Base-by-base conservation (phyloP, 2,888 invertebrate genomes). In the Stenoptilia bipunctidactyla region DNA sequence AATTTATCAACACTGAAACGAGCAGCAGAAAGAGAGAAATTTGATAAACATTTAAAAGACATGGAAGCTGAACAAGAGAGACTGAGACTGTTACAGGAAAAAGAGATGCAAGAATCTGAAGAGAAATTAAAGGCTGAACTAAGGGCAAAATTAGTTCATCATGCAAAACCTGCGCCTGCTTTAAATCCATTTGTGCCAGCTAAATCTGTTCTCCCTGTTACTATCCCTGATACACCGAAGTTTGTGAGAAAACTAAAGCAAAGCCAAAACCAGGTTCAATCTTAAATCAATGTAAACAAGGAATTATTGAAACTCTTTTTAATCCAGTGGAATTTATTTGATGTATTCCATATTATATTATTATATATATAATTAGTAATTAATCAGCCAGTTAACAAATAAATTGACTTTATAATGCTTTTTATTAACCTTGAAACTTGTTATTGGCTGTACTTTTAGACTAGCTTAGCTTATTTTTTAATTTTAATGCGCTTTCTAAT, bases 141-240 rank as follows among this genome's bases (percentile, higher is more conserved):
- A n/a, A 76, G 90, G 27, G 84, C 87, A 36, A 80, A 85, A 52
- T 57, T 86, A 10, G 86, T 89, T 36, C 82, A 87, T 45, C 89
- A 88, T 61, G 88, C 91, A 0, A 86, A 87, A 49, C 90, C 91
- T 1, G 80, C 88, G 38, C 86, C 86, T 12, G 65, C 66, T 8
- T 75, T 71, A 42, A 77, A 80, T 43, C 77, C 83, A 9, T 64
- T 88, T 48, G 53, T 80, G 14, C 74, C 88, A 10, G 68, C 84
- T 39, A 86, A 83, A 40, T 86, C 88, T 1, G 54, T 52, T 0
- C 76, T 73, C 35, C 80, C 83, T 3, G 54, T 90, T 1, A 92
- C 92, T 1, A 73, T 84, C 13, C 89, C 92, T 0, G 79, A 87
- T 40, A 90, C 90, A 44, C 90, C 91, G 0, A 83, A 77, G 43